Conservation (phyloP, 1,140 invertebrate species). For the Listronotus oregonensis region DNA sequence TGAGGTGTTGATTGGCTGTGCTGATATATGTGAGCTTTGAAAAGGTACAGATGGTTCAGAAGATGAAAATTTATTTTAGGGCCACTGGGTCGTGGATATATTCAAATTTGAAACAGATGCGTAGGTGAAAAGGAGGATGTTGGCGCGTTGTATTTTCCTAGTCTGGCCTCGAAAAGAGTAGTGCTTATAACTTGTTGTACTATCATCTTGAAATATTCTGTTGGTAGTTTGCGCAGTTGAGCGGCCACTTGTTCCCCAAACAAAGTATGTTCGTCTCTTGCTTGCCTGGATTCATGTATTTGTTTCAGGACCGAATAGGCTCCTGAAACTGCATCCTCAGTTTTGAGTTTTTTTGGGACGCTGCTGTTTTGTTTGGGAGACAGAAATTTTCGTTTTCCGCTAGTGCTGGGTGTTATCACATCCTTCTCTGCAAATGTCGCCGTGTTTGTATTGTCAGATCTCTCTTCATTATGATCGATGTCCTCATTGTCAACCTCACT, state of each 20-base stretch:
- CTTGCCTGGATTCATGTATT: slow-evolving; percentile 7
- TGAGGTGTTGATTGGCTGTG: slow-evolving; percentile 6
- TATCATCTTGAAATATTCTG: slow-evolving; percentile 1
- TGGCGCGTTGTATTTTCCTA: too few relatives aligned
- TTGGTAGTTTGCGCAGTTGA: slow-evolving; percentile 4
- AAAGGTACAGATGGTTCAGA: slow-evolving; percentile 10
- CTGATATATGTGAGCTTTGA: slow-evolving; percentile 8
- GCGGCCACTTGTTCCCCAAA: slow-evolving; percentile 12
- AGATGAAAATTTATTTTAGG: neutral
- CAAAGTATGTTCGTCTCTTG: slow-evolving; percentile 4
- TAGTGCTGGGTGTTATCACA: slow-evolving; percentile 2
- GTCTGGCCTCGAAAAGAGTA: neutral
- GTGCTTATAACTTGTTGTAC: neutral
- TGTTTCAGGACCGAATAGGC: slow-evolving; percentile 6
- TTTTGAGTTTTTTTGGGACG: neutral
- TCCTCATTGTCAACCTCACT: neutral
- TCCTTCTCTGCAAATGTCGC: slow-evolving; percentile 7
- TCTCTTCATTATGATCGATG: slow-evolving; percentile 3
- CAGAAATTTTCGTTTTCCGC: slow-evolving; percentile 9
- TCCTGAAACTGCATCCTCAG: neutral
- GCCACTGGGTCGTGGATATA: neutral
- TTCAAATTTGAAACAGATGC: too few relatives aligned
- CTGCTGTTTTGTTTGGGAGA: neutral
- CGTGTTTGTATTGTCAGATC: slow-evolving; percentile 8
- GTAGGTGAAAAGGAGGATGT: too few relatives aligned